Base-by-base conservation (phyloP, 2,113 vertebrate genomes). In the Jacana jacana region DNA sequence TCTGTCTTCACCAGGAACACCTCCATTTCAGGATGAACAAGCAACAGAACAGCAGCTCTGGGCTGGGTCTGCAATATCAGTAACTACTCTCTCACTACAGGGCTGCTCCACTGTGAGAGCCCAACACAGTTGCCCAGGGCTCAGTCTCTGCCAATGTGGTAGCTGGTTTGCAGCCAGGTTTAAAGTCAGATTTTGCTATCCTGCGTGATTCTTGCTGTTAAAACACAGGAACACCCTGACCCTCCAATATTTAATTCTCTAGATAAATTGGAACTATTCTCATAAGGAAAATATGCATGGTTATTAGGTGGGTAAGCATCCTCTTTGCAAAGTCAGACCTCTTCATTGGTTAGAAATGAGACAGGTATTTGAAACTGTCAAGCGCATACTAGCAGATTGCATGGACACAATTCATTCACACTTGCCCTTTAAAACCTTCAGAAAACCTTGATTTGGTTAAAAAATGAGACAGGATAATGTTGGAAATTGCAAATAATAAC, bases 71-170 rank as follows among this genome's bases (percentile, higher is more conserved):
- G 60, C 24, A 66, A 33, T 27, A 18, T 31, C n/a, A 46, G 7
- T 46, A 23, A 27, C 65, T 65, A 31, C 12, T 20, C 4, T 52
- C 10, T 60, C 15, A 42, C 31, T 60, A 39, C 3, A 9, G n/a
- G 61, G n/a, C 10, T 35, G 39, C 58, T 65, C 44, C n/a, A 39
- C 37, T 58, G n/a, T 6, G 31, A 61, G 6, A 80, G 4, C 16
- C 10, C n/a, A 63, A 2, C 0, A 1, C 0, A 1, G 4, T 14
- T 60, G 33, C 51, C 14, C 19, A 22, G 13, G 9, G 46, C 27
- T 83, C 52, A 16, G 7, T 30, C 76, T 87, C 51, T 64, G 24
- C 33, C 57, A 31, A 30, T 73, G 11, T 49, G 30, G 31, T 9
- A 44, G 16, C 7, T 48, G n/a, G 7, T 44, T 44, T 88, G 57